These are phyloP conservation scores for Siderastrea radians DNA, from an alignment of 92 coral and sea anemone species.

Conservation along the genomic window DNA sequence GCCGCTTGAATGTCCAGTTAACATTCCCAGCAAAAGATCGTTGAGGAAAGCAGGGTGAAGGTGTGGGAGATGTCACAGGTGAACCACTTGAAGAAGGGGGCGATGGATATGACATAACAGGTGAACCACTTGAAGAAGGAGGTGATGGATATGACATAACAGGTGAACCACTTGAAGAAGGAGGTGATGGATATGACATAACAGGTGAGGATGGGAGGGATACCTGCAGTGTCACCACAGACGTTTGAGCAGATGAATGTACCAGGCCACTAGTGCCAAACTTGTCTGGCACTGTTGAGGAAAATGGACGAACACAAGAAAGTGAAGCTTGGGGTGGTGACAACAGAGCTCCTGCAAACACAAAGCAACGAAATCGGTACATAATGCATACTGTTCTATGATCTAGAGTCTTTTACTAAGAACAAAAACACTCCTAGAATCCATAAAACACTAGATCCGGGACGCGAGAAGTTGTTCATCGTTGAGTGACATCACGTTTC, in stretches of 20 bases:
- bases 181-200: constrained; percentile 46
- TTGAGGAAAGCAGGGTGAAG: constrained; percentile 55
- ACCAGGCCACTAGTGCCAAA: constrained; percentile 27
- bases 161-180: constrained; percentile 62
- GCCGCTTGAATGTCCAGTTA: constrained; percentile 73
- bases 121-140: constrained; percentile 59
- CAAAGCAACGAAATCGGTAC: neutral
- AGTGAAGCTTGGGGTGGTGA: constrained; percentile 13
- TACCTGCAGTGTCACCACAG: constrained; percentile 12
- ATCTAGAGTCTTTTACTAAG: too few species aligned
- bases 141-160: constrained; percentile 49
- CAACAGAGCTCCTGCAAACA: constrained; percentile 9
- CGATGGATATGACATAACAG: constrained; percentile 43
- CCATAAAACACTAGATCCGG: too few species aligned
- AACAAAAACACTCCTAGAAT: too few species aligned
- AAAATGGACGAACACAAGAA: constrained; percentile 6
- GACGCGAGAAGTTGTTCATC: too few species aligned
- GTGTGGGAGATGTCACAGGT: constrained; percentile 55
- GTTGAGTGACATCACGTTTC: too few species aligned
- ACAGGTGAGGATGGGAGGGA: constrained; percentile 27
- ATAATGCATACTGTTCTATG: neutral
- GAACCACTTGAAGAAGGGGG: constrained; percentile 70
- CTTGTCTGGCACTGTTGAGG: neutral
- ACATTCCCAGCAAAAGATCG: constrained; percentile 72
- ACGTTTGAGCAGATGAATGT: constrained; percentile 19